Evolutionary conservation across 2,888 invertebrate genomes (phyloP).

Genomic region (Merodon equestris): DNA sequence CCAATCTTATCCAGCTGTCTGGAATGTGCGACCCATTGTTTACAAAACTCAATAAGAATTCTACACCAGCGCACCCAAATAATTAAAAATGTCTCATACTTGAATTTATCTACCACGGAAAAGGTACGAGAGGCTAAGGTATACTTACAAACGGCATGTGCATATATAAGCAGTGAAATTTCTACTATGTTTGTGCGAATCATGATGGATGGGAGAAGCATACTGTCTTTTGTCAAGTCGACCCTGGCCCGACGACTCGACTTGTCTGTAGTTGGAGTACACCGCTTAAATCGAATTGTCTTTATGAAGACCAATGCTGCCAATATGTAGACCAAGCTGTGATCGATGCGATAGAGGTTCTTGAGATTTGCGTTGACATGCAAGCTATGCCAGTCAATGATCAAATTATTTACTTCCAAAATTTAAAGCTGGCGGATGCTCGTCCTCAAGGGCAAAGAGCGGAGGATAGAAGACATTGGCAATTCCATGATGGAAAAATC

Average conservation of each 20-base stretch:
- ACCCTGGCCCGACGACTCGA: no score
- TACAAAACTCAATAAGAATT: background rate
- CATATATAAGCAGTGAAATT: slow-evolving; percentile 22
- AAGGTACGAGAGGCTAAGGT: slow-evolving; percentile 2
- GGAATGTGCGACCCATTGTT: slow-evolving; percentile 9
- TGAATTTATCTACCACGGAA: background rate
- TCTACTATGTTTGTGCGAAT: slow-evolving; percentile 15
- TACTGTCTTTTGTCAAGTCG: no score
- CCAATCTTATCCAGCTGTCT: no score
- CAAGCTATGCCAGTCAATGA: slow-evolving; percentile 15
- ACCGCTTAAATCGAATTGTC: slow-evolving; percentile 33
- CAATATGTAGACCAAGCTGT: slow-evolving; percentile 28
- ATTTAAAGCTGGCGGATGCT: slow-evolving; percentile 25
- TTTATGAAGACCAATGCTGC: slow-evolving; percentile 39
- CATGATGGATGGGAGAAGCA: slow-evolving; percentile 21
- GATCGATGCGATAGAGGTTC: slow-evolving; percentile 40
- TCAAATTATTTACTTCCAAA: background rate
- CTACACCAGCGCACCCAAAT: background rate
- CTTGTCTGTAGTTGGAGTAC: slow-evolving; percentile 30
- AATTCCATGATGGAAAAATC: no score
- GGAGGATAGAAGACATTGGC: slow-evolving; percentile 32
- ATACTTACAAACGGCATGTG: slow-evolving; percentile 47
- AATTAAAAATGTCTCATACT: background rate
- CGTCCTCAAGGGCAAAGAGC: background rate
- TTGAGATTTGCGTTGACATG: slow-evolving; percentile 33